Evolutionary conservation across 2,113 vertebrate genomes (phyloP), one percentile per base, ranked within the genome.

Genomic region (Equus quagga): DNA sequence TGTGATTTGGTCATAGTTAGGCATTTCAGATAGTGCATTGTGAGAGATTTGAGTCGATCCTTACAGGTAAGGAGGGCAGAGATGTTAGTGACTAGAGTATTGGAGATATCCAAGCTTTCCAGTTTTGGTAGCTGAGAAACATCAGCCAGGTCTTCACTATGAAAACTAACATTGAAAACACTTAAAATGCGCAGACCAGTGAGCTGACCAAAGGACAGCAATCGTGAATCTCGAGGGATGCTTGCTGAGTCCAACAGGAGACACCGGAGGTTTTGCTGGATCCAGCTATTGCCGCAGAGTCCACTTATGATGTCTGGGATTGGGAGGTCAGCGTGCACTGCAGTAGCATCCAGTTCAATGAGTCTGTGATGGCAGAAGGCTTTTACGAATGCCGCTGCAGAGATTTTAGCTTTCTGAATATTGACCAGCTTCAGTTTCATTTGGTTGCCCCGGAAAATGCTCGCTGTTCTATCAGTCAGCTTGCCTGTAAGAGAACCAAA

Each of bases 31-130:
- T 99, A 99, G 96, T 99, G 99, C 98, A 99, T 99, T 1, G 99
- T 99, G 28, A 99, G 99, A 11, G 99, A 99, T 78, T 98, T 99
- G 58, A 99, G 99, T 41, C 98, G 98, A 89, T 99, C 98, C 93
- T 99, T 99, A 94, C 99, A 99, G 83, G 98, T 98, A 92, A 99
- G 98, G 72, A 99, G 98, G 0, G 99, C 98, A 73, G 97, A 99
- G 90, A 99, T 99, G 97, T 99, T 98, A n/a, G 99, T 99, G 51
- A 99, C 99, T 0, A 99, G 99, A 2, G 99, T 99, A 98, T 99
- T 99, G 89, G 99, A 99, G 94, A 99, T 99, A 96, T 99, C 99
- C 62, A 99, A 98, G 95, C 99, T 99, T 98, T 99, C 99, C 90
- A 99, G 98, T 26, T 98, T 99, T 7, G 99, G 99, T 98, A 99